These are phyloP conservation scores for Cremastinae sp. DNA, from an alignment of 2,888 invertebrate genomes.

Conservation along the genomic window DNA sequence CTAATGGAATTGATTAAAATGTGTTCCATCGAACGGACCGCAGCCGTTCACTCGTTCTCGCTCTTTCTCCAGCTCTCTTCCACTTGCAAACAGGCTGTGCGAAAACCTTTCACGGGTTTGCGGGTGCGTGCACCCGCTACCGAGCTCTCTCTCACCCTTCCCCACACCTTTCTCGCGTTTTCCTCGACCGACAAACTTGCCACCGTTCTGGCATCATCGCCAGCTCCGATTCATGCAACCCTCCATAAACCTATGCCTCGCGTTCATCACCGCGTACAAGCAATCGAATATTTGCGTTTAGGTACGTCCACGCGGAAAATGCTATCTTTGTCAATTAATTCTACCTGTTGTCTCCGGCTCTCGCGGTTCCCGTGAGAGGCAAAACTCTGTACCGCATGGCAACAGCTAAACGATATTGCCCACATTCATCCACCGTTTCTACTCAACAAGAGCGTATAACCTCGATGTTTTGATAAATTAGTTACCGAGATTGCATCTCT, in stretches of 20 bases:
- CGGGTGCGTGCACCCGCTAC: constrained; percentile 31
- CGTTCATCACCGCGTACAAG: constrained; percentile 58
- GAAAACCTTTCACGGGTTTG: constrained; percentile 4
- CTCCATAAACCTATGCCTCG: constrained; percentile 30
- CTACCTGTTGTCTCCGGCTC: constrained; percentile 75
- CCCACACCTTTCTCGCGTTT: constrained; percentile 52
- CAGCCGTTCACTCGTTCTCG: constrained; percentile 64
- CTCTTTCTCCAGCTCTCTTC: neutral
- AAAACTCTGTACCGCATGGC: neutral
- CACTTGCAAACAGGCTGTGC: constrained; percentile 15
- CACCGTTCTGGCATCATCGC: constrained; percentile 48
- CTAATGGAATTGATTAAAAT: constrained; percentile 81
- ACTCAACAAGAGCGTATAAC: neutral
- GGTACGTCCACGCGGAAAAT: constrained; percentile 77
- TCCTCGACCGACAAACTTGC: constrained; percentile 55
- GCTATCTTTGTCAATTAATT: constrained; percentile 80
- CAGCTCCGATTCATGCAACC: constrained; percentile 55
- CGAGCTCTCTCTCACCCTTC: constrained; percentile 50
- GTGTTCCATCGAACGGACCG: constrained; percentile 79
- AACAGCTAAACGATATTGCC: constrained; percentile 8
- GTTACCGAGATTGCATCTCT: neutral
- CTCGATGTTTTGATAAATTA: constrained; percentile 9
- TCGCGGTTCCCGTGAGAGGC: constrained; percentile 21
- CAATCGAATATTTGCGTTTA: constrained; percentile 78
- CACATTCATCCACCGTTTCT: neutral